Conservation (phyloP, 2,888 invertebrate genomes). For the Callimorpha dominula region DNA sequence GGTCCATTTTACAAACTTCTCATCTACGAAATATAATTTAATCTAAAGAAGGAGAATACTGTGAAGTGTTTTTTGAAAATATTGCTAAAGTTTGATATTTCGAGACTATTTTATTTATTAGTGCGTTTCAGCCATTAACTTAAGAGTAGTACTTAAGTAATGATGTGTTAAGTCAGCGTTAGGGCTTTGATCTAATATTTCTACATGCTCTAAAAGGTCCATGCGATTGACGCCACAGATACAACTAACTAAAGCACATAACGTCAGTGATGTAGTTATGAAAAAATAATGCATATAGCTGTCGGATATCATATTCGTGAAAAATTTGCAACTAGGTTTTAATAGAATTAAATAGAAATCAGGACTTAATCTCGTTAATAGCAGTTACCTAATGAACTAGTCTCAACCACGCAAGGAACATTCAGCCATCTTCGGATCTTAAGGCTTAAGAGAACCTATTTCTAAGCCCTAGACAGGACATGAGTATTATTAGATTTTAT, state of each 20-base stretch:
- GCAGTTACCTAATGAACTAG: neutral
- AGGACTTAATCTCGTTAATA: neutral
- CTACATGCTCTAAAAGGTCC: no score
- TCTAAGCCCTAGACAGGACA: conserved; percentile 3
- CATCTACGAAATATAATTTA: conserved; percentile 35
- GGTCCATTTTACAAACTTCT: conserved; percentile 31
- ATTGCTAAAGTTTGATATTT: neutral
- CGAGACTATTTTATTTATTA: neutral
- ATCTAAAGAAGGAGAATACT: neutral
- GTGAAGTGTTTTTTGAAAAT: neutral
- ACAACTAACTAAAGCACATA: no score
- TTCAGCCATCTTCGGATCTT: neutral
- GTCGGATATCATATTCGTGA: no score
- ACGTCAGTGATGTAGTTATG: no score
- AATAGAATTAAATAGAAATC: neutral
- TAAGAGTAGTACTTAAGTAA: no score
- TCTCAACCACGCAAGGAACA: neutral
- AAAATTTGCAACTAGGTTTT: no score
- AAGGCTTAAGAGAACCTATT: neutral
- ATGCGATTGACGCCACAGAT: no score
- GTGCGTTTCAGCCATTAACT: no score
- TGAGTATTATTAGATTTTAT: conserved; percentile 13
- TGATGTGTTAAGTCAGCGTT: no score
- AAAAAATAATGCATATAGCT: no score
- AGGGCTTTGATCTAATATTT: no score